Evolutionary conservation across 2,113 vertebrate species (phyloP), one percentile per base, ranked within the genome.

Genomic region (Microtus montanus): DNA sequence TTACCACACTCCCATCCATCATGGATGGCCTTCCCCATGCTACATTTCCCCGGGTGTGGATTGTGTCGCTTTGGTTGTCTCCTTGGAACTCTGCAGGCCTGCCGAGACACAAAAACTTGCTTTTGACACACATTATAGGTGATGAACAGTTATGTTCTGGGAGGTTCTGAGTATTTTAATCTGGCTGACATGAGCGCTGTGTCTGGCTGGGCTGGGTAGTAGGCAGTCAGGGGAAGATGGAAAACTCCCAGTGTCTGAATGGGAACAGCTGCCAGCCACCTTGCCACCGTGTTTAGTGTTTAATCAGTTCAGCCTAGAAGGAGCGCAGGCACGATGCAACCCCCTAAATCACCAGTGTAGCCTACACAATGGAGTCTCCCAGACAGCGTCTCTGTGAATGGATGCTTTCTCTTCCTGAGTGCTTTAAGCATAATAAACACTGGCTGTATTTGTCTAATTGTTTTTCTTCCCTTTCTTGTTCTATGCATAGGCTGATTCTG

Each of bases 1-100:
- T 96, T 87, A 82, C 77, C 91, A 44, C 52, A n/a, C 8, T 26
- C 58, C 33, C 70, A 84, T 93, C 90, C 54, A 54, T 90, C 91
- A 82, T 8, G 19, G 49, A n/a, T 74, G 80, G 66, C 66, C 89
- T 80, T 85, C 24, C 79, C 93, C 83, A 49, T 7, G 54, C 93
- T 52, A 30, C 44, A n/a, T 54, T 64, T 89, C 83, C 93, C 87
- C 49, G 52, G 35, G 38, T 77, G 61, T 87, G 92, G 78, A 52
- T 86, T 24, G 15, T 44, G 47, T 78, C 41, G 22, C 90, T 91
- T 63, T 30, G 33, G 41, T 28, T n/a, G 28, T 89, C 89, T 97
- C 58, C 80, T 87, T 35, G 28, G 86, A 82, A 85, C 3, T n/a
- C 13, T 38, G 38, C 70, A 33, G 22, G 64, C 61, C 70, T 63